Conservation (phyloP, 1,140 invertebrate genomes). For the Drosophila melanica region DNA sequence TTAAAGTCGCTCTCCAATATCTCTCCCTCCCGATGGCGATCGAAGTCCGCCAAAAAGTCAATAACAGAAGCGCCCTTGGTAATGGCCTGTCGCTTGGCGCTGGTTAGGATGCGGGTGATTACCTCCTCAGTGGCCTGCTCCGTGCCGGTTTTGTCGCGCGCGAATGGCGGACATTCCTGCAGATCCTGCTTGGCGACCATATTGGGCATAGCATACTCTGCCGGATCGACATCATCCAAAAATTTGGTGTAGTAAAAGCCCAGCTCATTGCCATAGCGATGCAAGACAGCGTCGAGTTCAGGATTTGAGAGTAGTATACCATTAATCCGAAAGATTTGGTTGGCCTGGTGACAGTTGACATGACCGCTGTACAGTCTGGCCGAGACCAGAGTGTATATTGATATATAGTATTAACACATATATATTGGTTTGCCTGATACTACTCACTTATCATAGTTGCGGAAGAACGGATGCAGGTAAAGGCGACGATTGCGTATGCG, state of each 20-base stretch:
- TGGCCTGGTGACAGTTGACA: slow-evolving; percentile 87
- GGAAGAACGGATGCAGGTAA: slow-evolving; percentile 87
- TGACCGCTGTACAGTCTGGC: slow-evolving; percentile 88
- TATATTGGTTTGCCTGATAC: slow-evolving; percentile 6
- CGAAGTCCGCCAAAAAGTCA: slow-evolving; percentile 87
- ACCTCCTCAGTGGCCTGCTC: slow-evolving; percentile 84
- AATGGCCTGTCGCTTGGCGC: slow-evolving; percentile 88
- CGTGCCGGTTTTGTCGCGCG: slow-evolving; percentile 28
- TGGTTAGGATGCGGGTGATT: slow-evolving; percentile 88
- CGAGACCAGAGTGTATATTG: background rate
- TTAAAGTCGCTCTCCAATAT: slow-evolving; percentile 87
- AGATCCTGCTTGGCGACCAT: slow-evolving; percentile 58
- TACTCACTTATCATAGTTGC: slow-evolving; percentile 87
- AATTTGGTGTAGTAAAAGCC: slow-evolving; percentile 89
- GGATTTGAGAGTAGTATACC: slow-evolving; percentile 87
- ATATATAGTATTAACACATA: too few species aligned
- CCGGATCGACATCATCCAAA: slow-evolving; percentile 85
- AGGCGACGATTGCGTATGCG: slow-evolving; percentile 85
- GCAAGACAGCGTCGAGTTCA: slow-evolving; percentile 88
- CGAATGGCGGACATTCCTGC: slow-evolving; percentile 58
- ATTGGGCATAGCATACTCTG: slow-evolving; percentile 76
- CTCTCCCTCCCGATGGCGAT: slow-evolving; percentile 86
- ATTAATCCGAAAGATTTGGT: slow-evolving; percentile 87
- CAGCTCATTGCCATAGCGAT: slow-evolving; percentile 87
- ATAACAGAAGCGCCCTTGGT: slow-evolving; percentile 87